Evolutionary conservation across 2,797 vertebrate genomes (phyloP), one percentile per base, ranked within the genome.

Genomic region (Spheniscus humboldti): DNA sequence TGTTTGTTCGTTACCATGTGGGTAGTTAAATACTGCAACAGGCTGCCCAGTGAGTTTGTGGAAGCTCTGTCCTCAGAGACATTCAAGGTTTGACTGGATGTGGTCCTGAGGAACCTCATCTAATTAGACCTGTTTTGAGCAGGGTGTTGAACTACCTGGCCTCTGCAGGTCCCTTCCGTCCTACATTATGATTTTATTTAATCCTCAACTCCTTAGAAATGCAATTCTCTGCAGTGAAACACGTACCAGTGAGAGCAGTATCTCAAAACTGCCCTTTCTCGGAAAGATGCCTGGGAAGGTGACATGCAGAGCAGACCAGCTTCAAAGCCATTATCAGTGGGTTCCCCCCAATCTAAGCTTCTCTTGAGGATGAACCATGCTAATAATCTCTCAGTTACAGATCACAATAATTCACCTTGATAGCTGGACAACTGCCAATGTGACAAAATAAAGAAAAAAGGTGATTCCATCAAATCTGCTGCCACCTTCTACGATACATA

Each of bases 211-310:
- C 13, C 23, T 60, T 56, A 48, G 16, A 71, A 80, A 62, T 6
- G 4, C 25, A 28, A 4, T 17, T 81, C 5, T 64, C 13, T 56
- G 66, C 79, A 24, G 24, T 17, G 33, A 66, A 84, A 57, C 1
- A 0, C 0, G 2, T 28, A 52, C 15, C 48, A 75, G 64, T 2
- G 9, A 64, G 31, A 52, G 31, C 52, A 72, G 39, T 2, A 3
- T 8, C 69, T 62, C 63, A 81, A 69, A 68, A 12, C 3, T 17
- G 7, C 7, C 24, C 30, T 27, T 56, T 41, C 78, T 28, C 35
- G 27, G 66, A 85, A 75, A 45, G 77, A 23, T 22, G 25, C 28
- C 13, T 18, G 30, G 28, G 48, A 71, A 93, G 66, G 57, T 11
- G 28, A 14, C 35, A 31, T 1, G 1, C 15, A 47, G 63, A 56